These are phyloP conservation scores for Austrolebias charrua DNA, from an alignment of 2,797 vertebrate genomes.

Conservation along the genomic window DNA sequence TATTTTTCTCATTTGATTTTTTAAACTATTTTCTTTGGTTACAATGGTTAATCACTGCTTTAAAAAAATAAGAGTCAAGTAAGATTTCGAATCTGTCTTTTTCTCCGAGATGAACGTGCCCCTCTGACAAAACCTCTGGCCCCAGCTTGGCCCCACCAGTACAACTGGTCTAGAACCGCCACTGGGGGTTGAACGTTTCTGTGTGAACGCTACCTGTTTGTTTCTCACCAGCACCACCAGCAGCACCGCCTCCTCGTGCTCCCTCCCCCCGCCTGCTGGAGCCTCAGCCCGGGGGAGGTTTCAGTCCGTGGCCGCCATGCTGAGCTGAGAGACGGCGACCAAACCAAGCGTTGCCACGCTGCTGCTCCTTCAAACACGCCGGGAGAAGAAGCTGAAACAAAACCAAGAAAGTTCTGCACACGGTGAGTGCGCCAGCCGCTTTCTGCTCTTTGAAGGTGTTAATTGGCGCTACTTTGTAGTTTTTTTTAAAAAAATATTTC, in stretches of 20 bases:
- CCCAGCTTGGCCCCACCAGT: no score
- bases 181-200: no score
- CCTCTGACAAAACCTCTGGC: no score
- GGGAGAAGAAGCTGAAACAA: constrained; percentile 27
- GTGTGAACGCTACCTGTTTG: not conserved
- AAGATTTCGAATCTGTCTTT: no score
- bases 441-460: not conserved
- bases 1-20: no score
- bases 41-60: no score
- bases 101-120: no score
- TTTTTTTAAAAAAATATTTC: no score
- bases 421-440: constrained; percentile 48
- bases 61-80: no score
- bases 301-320: constrained; percentile 81
- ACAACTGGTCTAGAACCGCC: no score
- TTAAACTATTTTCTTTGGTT: no score
- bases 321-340: constrained; percentile 59
- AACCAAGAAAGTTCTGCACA: constrained; percentile 19
- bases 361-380: constrained; percentile 35
- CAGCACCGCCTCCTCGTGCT: not conserved
- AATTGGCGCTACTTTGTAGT: not conserved
- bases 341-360: constrained; percentile 72
- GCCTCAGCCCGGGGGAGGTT: constrained; percentile 59
- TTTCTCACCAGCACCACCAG: not conserved
- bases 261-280: constrained; percentile 50